Percentiles rank a stretch among this genome's conserved stretches.
Conservation (phyloP, 2,888 invertebrate species). For the Chymomyza caudatula region DNA sequence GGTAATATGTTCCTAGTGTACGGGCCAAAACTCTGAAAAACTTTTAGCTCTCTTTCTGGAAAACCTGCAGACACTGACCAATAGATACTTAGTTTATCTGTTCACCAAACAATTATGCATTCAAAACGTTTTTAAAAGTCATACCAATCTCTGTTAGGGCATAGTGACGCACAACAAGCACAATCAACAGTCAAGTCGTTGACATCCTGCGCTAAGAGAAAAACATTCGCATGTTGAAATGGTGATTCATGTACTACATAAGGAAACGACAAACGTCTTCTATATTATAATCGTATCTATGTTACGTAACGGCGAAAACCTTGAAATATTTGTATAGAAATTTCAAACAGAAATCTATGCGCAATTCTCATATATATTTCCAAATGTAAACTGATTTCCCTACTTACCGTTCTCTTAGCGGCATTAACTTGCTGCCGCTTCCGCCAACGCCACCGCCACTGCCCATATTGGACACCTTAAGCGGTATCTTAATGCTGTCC, state of each 20-base stretch:
- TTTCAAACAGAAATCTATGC: too few relatives aligned
- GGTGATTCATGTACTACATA: background rate
- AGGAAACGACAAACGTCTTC: background rate
- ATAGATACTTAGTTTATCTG: background rate
- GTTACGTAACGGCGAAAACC: background rate
- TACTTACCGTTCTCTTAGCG: slow-evolving; percentile 82
- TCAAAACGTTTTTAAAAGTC: background rate
- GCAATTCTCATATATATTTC: too few relatives aligned
- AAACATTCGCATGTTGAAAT: background rate
- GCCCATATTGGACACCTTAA: slow-evolving; percentile 79
- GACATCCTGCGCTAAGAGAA: background rate
- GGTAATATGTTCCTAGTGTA: too few relatives aligned
- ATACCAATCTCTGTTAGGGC: background rate
- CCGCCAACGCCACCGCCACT: slow-evolving; percentile 48
- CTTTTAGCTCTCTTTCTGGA: background rate
- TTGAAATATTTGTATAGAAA: background rate
- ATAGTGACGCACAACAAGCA: background rate
- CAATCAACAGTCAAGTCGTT: background rate
- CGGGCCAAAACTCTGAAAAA: too few relatives aligned
- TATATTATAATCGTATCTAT: background rate
- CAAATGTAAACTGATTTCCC: too few relatives aligned
- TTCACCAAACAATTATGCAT: background rate
- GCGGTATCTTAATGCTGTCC: slow-evolving; percentile 84
- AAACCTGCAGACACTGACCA: background rate
- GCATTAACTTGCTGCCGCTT: slow-evolving; percentile 68